A percentile compares a stretch with the other conserved stretches of the same genome.
These are phyloP conservation scores for Rhamnusium bicolor DNA, from an alignment of 2,888 invertebrate species.

Conservation along the genomic window DNA sequence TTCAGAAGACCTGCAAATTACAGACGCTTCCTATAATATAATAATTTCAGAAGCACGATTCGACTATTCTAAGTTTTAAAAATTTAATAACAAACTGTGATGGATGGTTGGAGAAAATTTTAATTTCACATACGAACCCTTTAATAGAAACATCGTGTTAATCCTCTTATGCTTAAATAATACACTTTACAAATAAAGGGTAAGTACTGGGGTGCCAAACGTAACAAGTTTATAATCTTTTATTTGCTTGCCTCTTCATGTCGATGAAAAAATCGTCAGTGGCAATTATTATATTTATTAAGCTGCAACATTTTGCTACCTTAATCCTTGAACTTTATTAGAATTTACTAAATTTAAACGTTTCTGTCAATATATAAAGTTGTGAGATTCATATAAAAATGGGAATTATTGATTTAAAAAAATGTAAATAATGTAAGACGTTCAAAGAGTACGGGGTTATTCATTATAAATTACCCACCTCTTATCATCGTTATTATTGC, in stretches of 20 bases:
- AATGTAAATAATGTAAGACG: too few relatives aligned
- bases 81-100: slow-evolving; percentile 23
- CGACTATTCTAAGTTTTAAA: background rate
- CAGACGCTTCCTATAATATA: slow-evolving; percentile 26
- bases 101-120: slow-evolving; percentile 3
- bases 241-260: slow-evolving; percentile 31
- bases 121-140: slow-evolving; percentile 26
- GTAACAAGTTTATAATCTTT: slow-evolving; percentile 25
- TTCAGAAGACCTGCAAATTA: slow-evolving; percentile 12
- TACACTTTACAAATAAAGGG: slow-evolving; percentile 29
- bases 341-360: too few relatives aligned
- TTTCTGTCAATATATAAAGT: too few relatives aligned
- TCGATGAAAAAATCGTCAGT: background rate
- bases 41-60: slow-evolving; percentile 28
- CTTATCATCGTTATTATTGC: too few relatives aligned
- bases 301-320: too few relatives aligned
- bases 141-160: slow-evolving; percentile 27
- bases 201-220: slow-evolving; percentile 19
- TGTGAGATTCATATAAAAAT: too few relatives aligned
- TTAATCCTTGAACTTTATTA: too few relatives aligned
- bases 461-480: too few relatives aligned
- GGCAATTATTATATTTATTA: background rate
- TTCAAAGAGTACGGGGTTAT: too few relatives aligned
- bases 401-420: too few relatives aligned
- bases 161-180: slow-evolving; percentile 24